Evolutionary conservation across 2,113 vertebrate genomes (phyloP), one percentile per base, ranked within the genome.

Genomic region (Phrynosoma blainvillii): DNA sequence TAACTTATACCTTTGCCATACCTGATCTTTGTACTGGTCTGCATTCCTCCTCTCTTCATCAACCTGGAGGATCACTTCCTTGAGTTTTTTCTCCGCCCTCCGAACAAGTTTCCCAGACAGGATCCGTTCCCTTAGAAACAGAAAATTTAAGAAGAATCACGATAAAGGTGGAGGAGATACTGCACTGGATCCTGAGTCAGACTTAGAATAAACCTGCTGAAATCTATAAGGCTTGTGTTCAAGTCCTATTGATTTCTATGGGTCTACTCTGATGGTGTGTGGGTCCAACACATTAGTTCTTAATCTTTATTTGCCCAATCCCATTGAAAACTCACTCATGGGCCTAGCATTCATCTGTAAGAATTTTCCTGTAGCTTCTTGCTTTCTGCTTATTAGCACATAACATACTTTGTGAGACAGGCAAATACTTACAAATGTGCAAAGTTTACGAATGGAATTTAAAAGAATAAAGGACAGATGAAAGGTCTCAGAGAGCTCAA

Each of bases 1-100:
- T 3, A 1, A 3, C 0, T 0, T 1, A 8, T 32, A 36, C 0
- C 68, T n/a, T 71, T 71, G 68, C 4, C 81, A 70, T 87, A 98
- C 98, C 97, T 98, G 98, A 85, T 98, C 98, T 95, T 97, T 97
- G 95, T 97, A 98, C 93, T 98, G 98, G 95, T 99, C 98, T 0
- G 98, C 97, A 30, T 97, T 98, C 81, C 98, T 96, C 82, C 98
- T 94, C 91, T 98, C 98, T 59, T 99, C 98, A 27, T 99, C 98
- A n/a, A 98, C 97, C 93, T 99, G 98, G 89, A 99, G 96, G 91
- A 98, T 93, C 88, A 98, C 97, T 87, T 99, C 98, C 86, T 99
- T 99, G 47, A 99, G 96, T 89, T 98, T 97, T 95, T 99, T 99
- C 93, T 99, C 98, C 0, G 98, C 97, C 93, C 98, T 97, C 42